A percentile compares a stretch with the other conserved stretches of the same genome.
phyloP scores from a whole-genome alignment of 2,888 invertebrate species.

The Rhagium mordax region DNA sequence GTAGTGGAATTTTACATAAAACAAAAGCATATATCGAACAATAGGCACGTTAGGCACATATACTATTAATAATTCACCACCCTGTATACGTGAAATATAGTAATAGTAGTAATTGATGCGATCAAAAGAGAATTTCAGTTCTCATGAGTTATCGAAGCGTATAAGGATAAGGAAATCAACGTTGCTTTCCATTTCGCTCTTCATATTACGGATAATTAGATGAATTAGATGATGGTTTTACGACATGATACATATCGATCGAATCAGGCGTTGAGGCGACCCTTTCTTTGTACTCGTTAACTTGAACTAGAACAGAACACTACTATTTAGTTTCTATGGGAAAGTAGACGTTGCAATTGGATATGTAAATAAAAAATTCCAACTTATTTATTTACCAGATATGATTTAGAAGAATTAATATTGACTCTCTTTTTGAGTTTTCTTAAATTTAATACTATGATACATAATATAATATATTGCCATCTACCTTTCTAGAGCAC shows the following conservation, averaged over 20 bases:
- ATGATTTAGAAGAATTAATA: too few relatives aligned
- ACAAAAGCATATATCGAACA: too few relatives aligned
- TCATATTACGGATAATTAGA: neutral
- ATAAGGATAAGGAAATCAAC: conserved; percentile 10
- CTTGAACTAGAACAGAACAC: neutral
- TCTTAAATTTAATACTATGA: too few relatives aligned
- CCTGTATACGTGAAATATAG: neutral
- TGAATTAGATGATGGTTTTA: conserved; percentile 4
- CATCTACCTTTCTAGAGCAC: too few relatives aligned
- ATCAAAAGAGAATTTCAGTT: conserved; percentile 9
- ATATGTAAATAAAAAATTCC: neutral
- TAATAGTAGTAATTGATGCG: conserved; percentile 7
- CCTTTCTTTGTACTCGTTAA: conserved; percentile 17
- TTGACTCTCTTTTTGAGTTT: too few relatives aligned
- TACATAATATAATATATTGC: too few relatives aligned
- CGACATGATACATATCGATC: conserved; percentile 16
- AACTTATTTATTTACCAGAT: too few relatives aligned
- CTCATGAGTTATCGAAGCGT: conserved; percentile 19
- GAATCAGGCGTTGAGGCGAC: conserved; percentile 1
- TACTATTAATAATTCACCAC: neutral
- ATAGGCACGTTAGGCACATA: too few relatives aligned
- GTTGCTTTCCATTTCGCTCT: conserved; percentile 16
- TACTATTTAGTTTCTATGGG: neutral
- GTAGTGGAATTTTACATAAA: too few relatives aligned
- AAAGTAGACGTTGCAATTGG: conserved; percentile 3